Evolutionary conservation across 2,888 invertebrate species (phyloP).

Genomic region (Caenorhabditis drosophilae): DNA sequence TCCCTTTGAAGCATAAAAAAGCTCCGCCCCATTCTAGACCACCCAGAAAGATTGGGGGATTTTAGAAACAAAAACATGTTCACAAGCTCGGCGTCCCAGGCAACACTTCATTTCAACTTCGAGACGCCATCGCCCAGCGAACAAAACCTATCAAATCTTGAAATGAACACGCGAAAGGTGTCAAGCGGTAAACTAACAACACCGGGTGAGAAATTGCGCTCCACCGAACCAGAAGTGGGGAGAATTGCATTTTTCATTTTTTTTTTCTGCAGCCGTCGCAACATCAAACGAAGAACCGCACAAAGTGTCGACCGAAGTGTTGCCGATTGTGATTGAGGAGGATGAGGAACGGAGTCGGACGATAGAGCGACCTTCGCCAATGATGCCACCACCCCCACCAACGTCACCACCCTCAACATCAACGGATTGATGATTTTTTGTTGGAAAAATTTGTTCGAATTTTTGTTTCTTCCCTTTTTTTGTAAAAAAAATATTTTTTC

Average conservation of each 20-base stretch:
- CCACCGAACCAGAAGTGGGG: no score
- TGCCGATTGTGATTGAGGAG: constrained; percentile 36
- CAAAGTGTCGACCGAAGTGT: constrained; percentile 25
- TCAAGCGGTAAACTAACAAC: constrained; percentile 16
- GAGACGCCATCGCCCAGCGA: constrained; percentile 34
- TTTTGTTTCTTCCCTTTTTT: background rate
- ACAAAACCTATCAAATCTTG: constrained; percentile 32
- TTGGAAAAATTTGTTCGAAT: background rate
- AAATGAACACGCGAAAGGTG: constrained; percentile 26
- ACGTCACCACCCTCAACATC: no score
- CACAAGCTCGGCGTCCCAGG: constrained; percentile 24
- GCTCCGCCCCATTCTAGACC: no score
- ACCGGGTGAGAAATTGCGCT: constrained; percentile 11
- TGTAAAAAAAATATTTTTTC: background rate
- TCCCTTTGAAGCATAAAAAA: no score
- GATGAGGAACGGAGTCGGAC: no score
- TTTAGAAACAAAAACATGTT: constrained; percentile 31
- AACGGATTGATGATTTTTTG: constrained; percentile 2
- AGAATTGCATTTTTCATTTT: no score
- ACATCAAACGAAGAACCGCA: constrained; percentile 18
- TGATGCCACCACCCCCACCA: no score
- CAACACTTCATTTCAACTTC: constrained; percentile 30
- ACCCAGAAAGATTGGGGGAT: no score
- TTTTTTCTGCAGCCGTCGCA: constrained; percentile 21
- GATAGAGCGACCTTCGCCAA: no score